Conservation (phyloP, 2,113 vertebrate genomes). For the Amazona vittata region DNA sequence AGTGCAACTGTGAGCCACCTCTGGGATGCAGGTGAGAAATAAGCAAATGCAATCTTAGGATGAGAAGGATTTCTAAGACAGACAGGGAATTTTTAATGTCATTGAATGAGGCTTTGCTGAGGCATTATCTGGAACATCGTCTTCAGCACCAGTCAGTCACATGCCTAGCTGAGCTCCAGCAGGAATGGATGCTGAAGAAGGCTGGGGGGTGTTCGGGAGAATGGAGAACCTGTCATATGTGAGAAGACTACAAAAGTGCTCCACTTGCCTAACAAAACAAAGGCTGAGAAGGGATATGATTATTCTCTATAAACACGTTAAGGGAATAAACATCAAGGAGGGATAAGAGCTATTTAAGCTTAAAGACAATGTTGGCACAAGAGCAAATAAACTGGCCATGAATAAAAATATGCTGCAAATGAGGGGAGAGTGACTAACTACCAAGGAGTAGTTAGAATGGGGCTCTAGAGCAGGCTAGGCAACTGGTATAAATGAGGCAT, state of each 20-base stretch:
- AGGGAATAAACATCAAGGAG: not conserved
- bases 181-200: not conserved
- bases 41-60: not conserved
- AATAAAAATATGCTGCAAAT: not conserved
- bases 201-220: not conserved
- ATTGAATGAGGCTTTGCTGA: not conserved
- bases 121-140: not conserved
- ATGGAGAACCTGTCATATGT: not conserved
- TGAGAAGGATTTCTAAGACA: not conserved
- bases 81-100: slow-evolving; percentile 8
- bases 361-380: not conserved
- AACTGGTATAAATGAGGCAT: not conserved
- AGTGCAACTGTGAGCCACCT: not conserved
- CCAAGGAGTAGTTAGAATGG: not conserved
- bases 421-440: not conserved
- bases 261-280: slow-evolving; percentile 11
- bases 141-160: not conserved
- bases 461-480: not conserved
- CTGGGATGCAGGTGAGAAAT: slow-evolving; percentile 42
- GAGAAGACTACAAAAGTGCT: not conserved
- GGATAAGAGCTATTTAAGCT: not conserved
- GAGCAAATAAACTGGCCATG: not conserved
- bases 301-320: slow-evolving; percentile 3
- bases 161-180: not conserved
- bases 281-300: not conserved